Evolutionary conservation across 2,888 invertebrate genomes (phyloP), one percentile per base, ranked within the genome.

Genomic region (Trisateles emortualis): DNA sequence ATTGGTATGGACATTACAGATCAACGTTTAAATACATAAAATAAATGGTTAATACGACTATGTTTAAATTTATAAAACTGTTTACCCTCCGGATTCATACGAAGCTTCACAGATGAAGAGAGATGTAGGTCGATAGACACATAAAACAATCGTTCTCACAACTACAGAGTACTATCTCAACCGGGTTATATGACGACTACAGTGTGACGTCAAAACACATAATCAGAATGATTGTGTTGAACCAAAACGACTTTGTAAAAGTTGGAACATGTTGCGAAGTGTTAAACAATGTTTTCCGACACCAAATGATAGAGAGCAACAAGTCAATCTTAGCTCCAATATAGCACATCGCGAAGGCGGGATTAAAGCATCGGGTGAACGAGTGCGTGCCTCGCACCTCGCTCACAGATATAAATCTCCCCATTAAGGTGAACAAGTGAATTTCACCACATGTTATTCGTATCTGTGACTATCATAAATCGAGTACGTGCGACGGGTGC

Each of bases 361-460:
- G 68, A 72, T 71, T 63, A 74, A 68, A 71, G 71, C 65, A 44
- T 40, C 43, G 52, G 33, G 68, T 26, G 5, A 26, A 26, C 60
- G 54, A 45, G 42, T 42, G 19, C 33, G 54, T 24, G 41, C 48
- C 26, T 59, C 63, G 57, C 53, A 61, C 52, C 48, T 43, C 26
- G 10, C 49, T 57, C 44, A 42, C 43, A 56, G 67, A 72, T 71
- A 81, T 81, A 78, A 79, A 79, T 80, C 77, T 71, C 54, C 50
- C 72, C 59, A 76, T 75, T 74, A 72, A 72, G 72, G 76, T 73
- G 74, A 79, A 78, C 76, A 74, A 82, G 76, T 76, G 76, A 80
- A 79, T 77, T 79, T 82, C 72, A 60, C 74, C 79, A 76, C 76
- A 78, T 79, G 79, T 77, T 79, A 69, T 73, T 68, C 68, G 69